Evolutionary conservation across 1,140 invertebrate species (phyloP).

Genomic region (Formica selysi): DNA sequence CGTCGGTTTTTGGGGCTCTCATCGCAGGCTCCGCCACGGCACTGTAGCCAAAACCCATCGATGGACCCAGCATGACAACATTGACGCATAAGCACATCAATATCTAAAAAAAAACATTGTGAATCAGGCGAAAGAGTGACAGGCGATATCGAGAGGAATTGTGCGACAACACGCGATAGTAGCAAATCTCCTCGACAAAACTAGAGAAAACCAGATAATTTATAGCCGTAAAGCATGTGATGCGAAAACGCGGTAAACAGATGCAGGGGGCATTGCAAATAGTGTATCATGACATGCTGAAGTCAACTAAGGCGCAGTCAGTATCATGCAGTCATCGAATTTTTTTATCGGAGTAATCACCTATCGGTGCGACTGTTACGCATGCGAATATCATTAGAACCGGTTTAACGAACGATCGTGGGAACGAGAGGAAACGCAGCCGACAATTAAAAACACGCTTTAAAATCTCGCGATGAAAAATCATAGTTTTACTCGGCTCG

Average conservation of each 20-base stretch:
- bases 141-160: not conserved
- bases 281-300: not conserved
- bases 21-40: conserved; percentile 82
- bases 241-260: not conserved
- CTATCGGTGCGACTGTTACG: not conserved
- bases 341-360: conserved; percentile 28
- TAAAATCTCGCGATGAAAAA: conserved; percentile 50
- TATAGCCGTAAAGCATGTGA: not conserved
- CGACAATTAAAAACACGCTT: conserved; percentile 60
- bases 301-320: conserved; percentile 14
- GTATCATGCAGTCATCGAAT: not conserved
- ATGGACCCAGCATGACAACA: conserved; percentile 83
- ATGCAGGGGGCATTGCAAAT: not conserved
- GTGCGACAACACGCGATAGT: not conserved
- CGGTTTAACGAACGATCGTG: conserved; percentile 51
- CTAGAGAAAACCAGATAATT: not conserved
- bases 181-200: not conserved
- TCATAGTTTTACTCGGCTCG: not conserved
- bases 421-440: conserved; percentile 17
- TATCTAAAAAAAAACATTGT: conserved; percentile 77
- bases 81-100: conserved; percentile 82
- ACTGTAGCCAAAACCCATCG: conserved; percentile 86
- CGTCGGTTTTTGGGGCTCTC: conserved; percentile 68
- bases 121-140: not conserved
- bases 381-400: conserved; percentile 55